Conservation (phyloP, 2,888 invertebrate genomes). For the Standfussiana lucernea region DNA sequence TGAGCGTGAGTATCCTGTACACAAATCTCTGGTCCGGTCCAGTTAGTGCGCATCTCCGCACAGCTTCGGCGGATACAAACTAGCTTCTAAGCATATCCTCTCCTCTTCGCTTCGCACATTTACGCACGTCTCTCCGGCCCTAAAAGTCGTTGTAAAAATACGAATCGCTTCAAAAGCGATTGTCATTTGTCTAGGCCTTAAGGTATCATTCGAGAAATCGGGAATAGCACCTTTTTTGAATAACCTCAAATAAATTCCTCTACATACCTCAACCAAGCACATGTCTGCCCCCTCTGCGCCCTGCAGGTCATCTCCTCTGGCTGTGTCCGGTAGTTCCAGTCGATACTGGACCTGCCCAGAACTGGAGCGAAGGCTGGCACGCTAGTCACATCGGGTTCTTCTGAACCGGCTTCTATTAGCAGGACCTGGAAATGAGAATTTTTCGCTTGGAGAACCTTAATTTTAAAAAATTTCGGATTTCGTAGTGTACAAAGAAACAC, state of each 20-base stretch:
- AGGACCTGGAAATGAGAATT: constrained; percentile 86
- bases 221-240: not conserved
- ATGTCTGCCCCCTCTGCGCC: constrained; percentile 90
- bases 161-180: not conserved
- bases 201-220: not conserved
- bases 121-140: no score
- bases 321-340: constrained; percentile 93
- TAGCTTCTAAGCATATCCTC: no score
- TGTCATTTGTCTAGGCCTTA: not conserved
- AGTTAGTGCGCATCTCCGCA: no score
- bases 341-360: constrained; percentile 91
- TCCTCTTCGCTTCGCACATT: no score
- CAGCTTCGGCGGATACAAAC: no score
- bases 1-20: no score
- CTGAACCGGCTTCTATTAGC: constrained; percentile 92
- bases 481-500: no score
- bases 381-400: constrained; percentile 92
- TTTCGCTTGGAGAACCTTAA: no score
- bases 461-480: no score
- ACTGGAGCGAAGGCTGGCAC: constrained; percentile 92
- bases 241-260: not conserved
- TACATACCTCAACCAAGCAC: constrained; percentile 89
- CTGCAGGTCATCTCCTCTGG: constrained; percentile 91
- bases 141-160: no score
- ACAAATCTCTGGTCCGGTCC: no score